Percentiles rank a stretch among this genome's conserved stretches.
phyloP scores from a whole-genome alignment of 2,113 vertebrate species.

The Periophthalmodon schlosseri region DNA sequence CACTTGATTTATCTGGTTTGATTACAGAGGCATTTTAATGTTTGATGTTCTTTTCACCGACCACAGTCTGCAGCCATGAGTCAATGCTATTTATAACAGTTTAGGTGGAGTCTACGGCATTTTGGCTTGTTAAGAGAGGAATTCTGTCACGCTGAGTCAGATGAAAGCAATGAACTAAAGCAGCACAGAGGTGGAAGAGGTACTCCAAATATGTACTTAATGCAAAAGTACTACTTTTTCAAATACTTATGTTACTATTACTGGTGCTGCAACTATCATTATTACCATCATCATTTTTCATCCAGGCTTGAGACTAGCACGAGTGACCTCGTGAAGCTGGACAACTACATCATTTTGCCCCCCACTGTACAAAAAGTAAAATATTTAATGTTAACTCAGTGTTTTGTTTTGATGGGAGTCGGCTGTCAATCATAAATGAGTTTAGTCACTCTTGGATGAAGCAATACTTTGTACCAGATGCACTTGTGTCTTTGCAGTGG shows the following conservation, averaged over 20 bases:
- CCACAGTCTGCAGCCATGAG: slow-evolving; percentile 19
- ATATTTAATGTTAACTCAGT: neutral
- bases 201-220: neutral
- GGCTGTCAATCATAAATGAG: neutral
- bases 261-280: neutral
- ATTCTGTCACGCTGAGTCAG: slow-evolving; percentile 49
- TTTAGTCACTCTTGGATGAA: slow-evolving; percentile 2
- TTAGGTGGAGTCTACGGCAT: slow-evolving; percentile 46
- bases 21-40: slow-evolving; percentile 58
- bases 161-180: slow-evolving; percentile 36
- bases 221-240: neutral
- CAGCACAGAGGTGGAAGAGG: neutral
- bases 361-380: no score
- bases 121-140: slow-evolving; percentile 34
- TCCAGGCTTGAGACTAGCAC: neutral
- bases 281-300: neutral
- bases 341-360: neutral
- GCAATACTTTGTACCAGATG: slow-evolving; percentile 38
- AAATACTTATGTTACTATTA: neutral
- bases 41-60: slow-evolving; percentile 9
- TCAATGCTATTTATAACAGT: slow-evolving; percentile 58
- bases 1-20: slow-evolving; percentile 48
- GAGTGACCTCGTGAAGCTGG: neutral
- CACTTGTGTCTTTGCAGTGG: slow-evolving; percentile 47
- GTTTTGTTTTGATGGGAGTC: neutral